phyloP scores from a whole-genome alignment of 2,888 invertebrate species.

The Odontocerum albicorne region DNA sequence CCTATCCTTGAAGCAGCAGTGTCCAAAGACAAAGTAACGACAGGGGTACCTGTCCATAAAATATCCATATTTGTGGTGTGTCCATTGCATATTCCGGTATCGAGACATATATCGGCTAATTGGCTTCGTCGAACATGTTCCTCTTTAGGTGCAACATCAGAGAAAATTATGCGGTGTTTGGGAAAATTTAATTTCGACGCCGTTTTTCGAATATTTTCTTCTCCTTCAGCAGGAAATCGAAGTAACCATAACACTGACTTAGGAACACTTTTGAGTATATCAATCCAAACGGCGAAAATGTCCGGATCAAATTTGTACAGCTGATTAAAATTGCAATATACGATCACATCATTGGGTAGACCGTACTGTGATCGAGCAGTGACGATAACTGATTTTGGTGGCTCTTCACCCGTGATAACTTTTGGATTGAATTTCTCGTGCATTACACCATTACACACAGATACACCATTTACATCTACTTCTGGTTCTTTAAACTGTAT shows the following conservation, averaged over 20 bases:
- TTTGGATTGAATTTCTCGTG: constrained; percentile 70
- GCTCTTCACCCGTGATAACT: constrained; percentile 88
- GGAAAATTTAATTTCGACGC: constrained; percentile 67
- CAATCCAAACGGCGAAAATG: constrained; percentile 85
- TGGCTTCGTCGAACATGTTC: constrained; percentile 92
- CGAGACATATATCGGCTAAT: constrained; percentile 88
- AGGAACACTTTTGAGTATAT: constrained; percentile 82
- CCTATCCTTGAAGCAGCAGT: constrained; percentile 57
- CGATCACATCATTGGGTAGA: constrained; percentile 85
- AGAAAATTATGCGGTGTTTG: constrained; percentile 76
- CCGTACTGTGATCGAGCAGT: constrained; percentile 88
- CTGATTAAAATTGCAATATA: constrained; percentile 94
- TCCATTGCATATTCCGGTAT: constrained; percentile 92
- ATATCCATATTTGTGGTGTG: constrained; percentile 97
- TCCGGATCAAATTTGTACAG: constrained; percentile 92
- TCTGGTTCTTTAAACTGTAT: constrained; percentile 42
- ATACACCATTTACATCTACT: constrained; percentile 81
- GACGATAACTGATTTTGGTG: constrained; percentile 86
- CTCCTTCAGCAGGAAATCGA: constrained; percentile 81
- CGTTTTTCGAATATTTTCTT: constrained; percentile 70
- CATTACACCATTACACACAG: constrained; percentile 90
- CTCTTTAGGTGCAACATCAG: constrained; percentile 91
- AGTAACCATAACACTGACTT: constrained; percentile 86
- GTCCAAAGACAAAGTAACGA: constrained; percentile 82
- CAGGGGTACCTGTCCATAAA: constrained; percentile 93